These are phyloP conservation scores for Aptenodytes patagonicus DNA, from an alignment of 2,113 vertebrate genomes.

Conservation along the genomic window DNA sequence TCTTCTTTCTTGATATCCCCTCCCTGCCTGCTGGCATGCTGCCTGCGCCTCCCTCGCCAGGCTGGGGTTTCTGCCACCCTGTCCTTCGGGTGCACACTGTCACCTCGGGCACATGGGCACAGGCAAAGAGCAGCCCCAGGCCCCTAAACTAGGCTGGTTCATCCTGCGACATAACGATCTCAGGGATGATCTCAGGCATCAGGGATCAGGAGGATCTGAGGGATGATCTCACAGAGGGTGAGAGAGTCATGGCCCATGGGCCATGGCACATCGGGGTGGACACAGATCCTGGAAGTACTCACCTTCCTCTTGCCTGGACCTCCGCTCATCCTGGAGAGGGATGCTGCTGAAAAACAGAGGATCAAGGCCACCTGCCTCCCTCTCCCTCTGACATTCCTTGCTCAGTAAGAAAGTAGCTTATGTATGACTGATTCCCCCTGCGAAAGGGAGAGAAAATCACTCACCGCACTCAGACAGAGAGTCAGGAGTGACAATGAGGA, in stretches of 20 bases:
- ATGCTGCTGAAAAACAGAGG: background rate
- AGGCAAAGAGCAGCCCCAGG: background rate
- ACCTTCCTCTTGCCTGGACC: background rate
- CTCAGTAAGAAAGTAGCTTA: background rate
- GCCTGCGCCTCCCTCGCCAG: background rate
- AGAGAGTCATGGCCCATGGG: background rate
- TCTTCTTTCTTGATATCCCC: background rate
- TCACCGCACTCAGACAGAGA: background rate
- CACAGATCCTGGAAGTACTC: background rate
- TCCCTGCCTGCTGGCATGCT: background rate
- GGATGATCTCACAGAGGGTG: background rate
- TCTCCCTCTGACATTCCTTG: background rate
- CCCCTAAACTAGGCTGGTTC: background rate
- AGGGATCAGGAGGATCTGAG: background rate
- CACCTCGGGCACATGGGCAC: fast-evolving
- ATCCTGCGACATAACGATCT: background rate
- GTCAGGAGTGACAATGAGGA: constrained; percentile 64
- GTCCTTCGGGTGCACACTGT: background rate
- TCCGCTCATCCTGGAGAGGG: background rate
- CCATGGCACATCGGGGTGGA: background rate
- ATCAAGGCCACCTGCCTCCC: background rate
- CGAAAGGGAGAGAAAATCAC: constrained; percentile 14
- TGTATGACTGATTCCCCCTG: background rate
- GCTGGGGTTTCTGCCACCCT: background rate
- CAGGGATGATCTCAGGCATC: background rate